A percentile compares a stretch with the other conserved stretches of the same genome.
Evolutionary conservation across 2,888 invertebrate genomes (phyloP).

Genomic region (Dryomyza anilis): DNA sequence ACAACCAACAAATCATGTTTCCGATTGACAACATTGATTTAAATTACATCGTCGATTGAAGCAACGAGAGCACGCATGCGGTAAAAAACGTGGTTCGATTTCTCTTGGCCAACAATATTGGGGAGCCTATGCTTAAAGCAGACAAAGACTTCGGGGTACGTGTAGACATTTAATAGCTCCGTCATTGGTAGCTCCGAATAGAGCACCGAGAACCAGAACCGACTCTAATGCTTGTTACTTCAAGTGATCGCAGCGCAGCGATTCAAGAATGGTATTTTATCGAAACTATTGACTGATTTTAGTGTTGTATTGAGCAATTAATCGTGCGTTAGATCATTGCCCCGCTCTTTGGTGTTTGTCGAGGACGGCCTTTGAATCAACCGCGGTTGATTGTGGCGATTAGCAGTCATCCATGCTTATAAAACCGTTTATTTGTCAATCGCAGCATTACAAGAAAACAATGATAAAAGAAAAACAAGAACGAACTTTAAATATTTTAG

Average conservation of each 20-base stretch:
- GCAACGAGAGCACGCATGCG: slow-evolving; percentile 35
- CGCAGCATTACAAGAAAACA: too few species aligned
- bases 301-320: neutral
- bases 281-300: neutral
- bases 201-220: too few species aligned
- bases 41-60: slow-evolving; percentile 53
- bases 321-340: neutral
- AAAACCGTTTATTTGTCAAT: too few species aligned
- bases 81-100: slow-evolving; percentile 14
- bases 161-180: too few species aligned
- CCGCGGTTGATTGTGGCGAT: slow-evolving; percentile 42
- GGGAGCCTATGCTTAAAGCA: too few species aligned
- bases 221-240: neutral
- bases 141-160: too few species aligned
- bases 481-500: too few species aligned
- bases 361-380: slow-evolving; percentile 44
- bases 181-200: too few species aligned
- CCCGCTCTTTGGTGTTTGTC: neutral
- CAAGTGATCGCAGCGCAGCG: slow-evolving; percentile 25
- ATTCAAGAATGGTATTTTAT: slow-evolving; percentile 19
- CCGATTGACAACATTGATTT: slow-evolving; percentile 58
- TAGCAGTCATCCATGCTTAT: too few species aligned
- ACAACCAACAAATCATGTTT: slow-evolving; percentile 40
- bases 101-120: too few species aligned
- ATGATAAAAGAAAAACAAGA: too few species aligned